phyloP scores from a whole-genome alignment of 2,888 invertebrate species.

The Dorcus parallelipipedus region DNA sequence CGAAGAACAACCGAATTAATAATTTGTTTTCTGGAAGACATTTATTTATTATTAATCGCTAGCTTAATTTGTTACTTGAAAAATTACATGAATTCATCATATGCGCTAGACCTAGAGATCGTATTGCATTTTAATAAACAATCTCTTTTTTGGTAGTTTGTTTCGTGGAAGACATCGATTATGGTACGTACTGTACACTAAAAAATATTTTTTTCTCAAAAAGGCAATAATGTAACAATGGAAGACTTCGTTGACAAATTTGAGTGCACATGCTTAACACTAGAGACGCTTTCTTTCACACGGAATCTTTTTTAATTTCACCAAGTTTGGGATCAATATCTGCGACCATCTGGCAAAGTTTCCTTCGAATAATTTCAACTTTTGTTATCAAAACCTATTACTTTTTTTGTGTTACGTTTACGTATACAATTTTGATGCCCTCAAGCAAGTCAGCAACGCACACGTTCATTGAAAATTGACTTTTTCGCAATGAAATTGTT shows the following conservation, averaged over 20 bases:
- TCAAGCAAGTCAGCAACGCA: too few species aligned
- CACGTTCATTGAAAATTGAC: too few species aligned
- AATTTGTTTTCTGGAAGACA: conserved; percentile 6
- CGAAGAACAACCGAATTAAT: not conserved
- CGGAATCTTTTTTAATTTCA: not conserved
- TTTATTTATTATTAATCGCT: not conserved
- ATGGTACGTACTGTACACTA: conserved; percentile 2
- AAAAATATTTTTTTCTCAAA: conserved; percentile 3
- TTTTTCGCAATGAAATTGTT: too few species aligned
- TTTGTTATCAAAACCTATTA: too few species aligned
- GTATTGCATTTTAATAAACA: not conserved
- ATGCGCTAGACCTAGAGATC: not conserved
- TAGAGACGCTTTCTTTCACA: not conserved
- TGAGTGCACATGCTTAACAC: not conserved
- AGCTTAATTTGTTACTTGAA: not conserved
- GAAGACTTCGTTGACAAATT: conserved; percentile 20
- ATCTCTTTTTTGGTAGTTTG: not conserved
- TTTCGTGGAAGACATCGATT: conserved; percentile 13
- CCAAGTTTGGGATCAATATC: too few species aligned
- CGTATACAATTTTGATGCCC: too few species aligned
- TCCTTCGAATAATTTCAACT: too few species aligned
- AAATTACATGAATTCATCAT: not conserved
- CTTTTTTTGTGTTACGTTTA: too few species aligned
- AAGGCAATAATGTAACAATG: conserved; percentile 11
- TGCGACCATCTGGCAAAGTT: too few species aligned